Percentiles rank a stretch among this genome's conserved stretches.
Conservation (phyloP, 2,113 vertebrate species). For the Vanacampus margaritifer region DNA sequence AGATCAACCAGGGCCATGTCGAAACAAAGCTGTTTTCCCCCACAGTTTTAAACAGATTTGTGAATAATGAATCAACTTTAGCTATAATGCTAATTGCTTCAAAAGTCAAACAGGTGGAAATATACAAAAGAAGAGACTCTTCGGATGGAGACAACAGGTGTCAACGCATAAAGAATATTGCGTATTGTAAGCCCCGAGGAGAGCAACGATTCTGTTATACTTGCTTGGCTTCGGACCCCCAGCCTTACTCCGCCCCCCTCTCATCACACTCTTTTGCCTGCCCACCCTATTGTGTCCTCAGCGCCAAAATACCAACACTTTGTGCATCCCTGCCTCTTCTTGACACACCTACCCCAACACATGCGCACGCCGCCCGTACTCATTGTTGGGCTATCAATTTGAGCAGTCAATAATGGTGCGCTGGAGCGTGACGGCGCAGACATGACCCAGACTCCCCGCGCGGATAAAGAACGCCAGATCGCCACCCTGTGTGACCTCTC, state of each 20-base stretch:
- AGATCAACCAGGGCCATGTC: no score
- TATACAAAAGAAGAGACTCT: no score
- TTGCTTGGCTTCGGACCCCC: conserved; percentile 68
- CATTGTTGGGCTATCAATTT: conserved; percentile 75
- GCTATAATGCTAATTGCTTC: no score
- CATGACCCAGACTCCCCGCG: conserved; percentile 68
- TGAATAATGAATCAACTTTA: no score
- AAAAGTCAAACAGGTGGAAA: no score
- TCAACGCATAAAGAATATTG: conserved; percentile 36
- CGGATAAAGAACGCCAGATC: conserved; percentile 51
- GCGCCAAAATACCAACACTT: conserved; percentile 65
- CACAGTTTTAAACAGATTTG: no score
- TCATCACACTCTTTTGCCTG: conserved; percentile 42
- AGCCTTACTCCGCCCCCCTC: conserved; percentile 2
- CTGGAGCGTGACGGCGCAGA: conserved; percentile 72
- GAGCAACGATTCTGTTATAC: conserved; percentile 73
- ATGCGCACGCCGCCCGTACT: conserved; percentile 31
- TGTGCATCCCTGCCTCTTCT: conserved; percentile 43
- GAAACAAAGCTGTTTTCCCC: no score
- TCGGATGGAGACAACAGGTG: conserved; percentile 63
- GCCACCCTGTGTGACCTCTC: conserved; percentile 61
- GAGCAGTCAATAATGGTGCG: conserved; percentile 73
- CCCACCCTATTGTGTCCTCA: conserved; percentile 54
- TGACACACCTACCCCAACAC: conserved; percentile 18
- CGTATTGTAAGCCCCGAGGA: conserved; percentile 53